Evolutionary conservation across 92 coral and sea anemone genomes (phyloP), one percentile per base, ranked within the genome.

Genomic region (Parazoanthus darwini): DNA sequence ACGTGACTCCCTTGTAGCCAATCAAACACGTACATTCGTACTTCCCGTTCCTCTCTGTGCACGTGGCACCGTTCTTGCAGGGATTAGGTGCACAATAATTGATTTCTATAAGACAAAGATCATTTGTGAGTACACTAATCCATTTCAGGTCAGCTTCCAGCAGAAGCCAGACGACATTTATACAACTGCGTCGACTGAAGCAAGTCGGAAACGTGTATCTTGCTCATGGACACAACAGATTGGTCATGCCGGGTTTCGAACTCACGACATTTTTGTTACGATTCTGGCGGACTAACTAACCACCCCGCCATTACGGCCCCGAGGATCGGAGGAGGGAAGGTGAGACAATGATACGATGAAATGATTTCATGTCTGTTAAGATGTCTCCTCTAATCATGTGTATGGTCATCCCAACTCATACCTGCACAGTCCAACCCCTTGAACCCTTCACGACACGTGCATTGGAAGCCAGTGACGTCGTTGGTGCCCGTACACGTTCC

Each of bases 11-110:
- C 77, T 97, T 97, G 91, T 89, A 97, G 39, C 99, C 99, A 86
- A 97, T 90, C 50, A 96, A 96, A 90, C 99, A 97, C 3, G 99
- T 97, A 80, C 99, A 97, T 81, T 97, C 99, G 86, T 89, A 97
- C 85, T 95, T 92, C 63, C 98, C 99, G 65, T 90, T 78, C 90
- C 94, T 94, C 91, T 97, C 99, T 8, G 98, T 95, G 77, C 99
- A 97, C 8, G 96, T 79, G 16, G 96, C 99, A 42, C 96, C 99
- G 80, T 97, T 97, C 82, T 97, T 97, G 82, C 99, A 97, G 33
- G 99, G 99, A 88, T 92, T 93, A 8, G 99, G 99, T 74, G 95
- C 91, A 72, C 99, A 97, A 16, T 95, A 93, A 77, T 97, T 97
- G 81, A 97, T 90, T 38, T 93, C 99, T 97, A 82, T 11, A 63